Evolutionary conservation across 23 tunicate genomes (phyloP), one percentile per base, ranked within the genome.

Genomic region (Corella eumyota): DNA sequence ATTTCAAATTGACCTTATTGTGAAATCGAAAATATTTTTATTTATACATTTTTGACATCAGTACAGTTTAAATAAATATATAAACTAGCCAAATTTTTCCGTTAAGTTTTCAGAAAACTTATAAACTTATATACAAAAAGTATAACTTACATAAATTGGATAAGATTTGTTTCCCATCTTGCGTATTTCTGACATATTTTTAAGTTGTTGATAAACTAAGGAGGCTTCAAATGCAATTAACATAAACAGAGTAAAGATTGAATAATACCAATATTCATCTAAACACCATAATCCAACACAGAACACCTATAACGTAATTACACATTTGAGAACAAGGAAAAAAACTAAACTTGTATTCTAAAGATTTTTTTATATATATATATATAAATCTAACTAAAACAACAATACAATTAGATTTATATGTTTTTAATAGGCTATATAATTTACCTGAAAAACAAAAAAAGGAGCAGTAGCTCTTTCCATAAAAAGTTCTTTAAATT

Each of bases 231-330:
- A 90, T 26, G 75, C 69, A 30, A 90, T 74, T 60, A 90, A 66
- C 97, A 90, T 90, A 48, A 80, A 75, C 20, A 90, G 68, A 23
- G 97, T 90, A 56, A 90, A 90, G 32, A 90, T 32, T 32, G 97
- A 90, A 59, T 90, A 90, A 55, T 90, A 90, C 97, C 97, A 90
- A 65, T 90, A 90, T 31, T 90, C 97, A 58, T 90, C 97, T 76
- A 90, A 50, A 60, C 97, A 90, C 97, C 97, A 90, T 31, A 90
- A 45, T 0, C 38, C 97, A 69, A 90, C 97, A 65, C 97, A 90
- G 53, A 90, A 90, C 6, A 90, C 97, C 91, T 90, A 62, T 15
- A 71, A 67, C 20, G 21, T 35, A 37, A 44, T 20, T 25, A 9
- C n/a, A 20, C 21, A 11, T 53, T 53, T 11, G 26, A 13, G 17